phyloP scores from a whole-genome alignment of 1,140 invertebrate species.

The Lordiphosa clarofinis region DNA sequence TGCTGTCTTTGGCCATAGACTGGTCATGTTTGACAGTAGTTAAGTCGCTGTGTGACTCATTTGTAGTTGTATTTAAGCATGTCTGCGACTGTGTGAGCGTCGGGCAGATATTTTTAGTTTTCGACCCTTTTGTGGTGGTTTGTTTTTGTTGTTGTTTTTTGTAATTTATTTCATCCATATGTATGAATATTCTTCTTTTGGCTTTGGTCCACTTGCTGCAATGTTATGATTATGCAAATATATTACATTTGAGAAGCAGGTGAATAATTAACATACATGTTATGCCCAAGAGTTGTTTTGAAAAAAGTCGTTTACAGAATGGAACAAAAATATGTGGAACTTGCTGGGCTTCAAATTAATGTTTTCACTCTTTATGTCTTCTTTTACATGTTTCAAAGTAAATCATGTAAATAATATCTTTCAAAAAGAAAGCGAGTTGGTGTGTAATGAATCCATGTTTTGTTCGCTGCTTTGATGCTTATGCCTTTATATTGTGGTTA shows the following conservation, averaged over 20 bases:
- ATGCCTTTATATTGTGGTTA: no score
- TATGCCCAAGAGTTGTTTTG: conserved; percentile 18
- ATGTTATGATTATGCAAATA: conserved; percentile 67
- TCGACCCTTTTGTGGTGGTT: conserved; percentile 32
- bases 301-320: conserved; percentile 40
- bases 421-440: no score
- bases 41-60: conserved; percentile 44
- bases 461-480: no score
- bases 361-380: no score
- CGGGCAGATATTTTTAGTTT: conserved; percentile 48
- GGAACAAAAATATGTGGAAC: no score
- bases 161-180: conserved; percentile 23
- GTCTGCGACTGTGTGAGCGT: conserved; percentile 19
- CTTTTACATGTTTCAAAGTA: no score
- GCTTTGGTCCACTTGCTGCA: conserved; percentile 23
- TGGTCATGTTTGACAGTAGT: conserved; percentile 38
- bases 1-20: conserved; percentile 9
- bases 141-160: conserved; percentile 31
- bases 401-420: no score
- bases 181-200: conserved; percentile 12
- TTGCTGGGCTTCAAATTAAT: no score
- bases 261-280: conserved; percentile 52
- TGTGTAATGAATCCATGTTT: no score
- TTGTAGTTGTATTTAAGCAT: conserved; percentile 22
- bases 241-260: conserved; percentile 39